phyloP scores from a whole-genome alignment of 2,888 invertebrate genomes.

The Xestia sexstrigata region DNA sequence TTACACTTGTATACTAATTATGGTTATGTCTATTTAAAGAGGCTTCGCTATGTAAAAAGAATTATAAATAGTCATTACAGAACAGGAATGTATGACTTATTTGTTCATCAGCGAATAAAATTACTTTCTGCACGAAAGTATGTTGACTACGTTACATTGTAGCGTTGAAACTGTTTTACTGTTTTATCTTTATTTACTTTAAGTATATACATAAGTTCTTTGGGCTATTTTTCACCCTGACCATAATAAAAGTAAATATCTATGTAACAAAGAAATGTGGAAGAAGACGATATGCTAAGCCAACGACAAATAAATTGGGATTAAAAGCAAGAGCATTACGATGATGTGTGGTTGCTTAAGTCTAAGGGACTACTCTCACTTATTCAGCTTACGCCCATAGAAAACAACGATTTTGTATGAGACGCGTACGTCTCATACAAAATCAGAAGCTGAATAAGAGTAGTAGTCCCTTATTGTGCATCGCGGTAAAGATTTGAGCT shows the following conservation, averaged over 20 bases:
- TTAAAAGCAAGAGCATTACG: no score
- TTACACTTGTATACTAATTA: conserved; percentile 67
- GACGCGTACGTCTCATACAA: no score
- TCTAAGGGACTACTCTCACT: no score
- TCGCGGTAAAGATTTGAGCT: neutral
- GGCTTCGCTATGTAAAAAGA: conserved; percentile 46
- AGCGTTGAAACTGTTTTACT: neutral
- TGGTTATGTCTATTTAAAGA: conserved; percentile 62
- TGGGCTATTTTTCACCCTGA: neutral
- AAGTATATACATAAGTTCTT: neutral
- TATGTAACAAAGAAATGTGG: no score
- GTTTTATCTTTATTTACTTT: neutral
- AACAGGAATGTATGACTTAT: conserved; percentile 58
- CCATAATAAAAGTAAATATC: no score
- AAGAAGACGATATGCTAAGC: no score
- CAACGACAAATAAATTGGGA: no score
- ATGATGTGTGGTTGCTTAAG: neutral
- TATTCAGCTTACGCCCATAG: no score
- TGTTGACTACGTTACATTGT: conserved; percentile 24
- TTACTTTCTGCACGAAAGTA: conserved; percentile 31
- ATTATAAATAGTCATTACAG: conserved; percentile 51
- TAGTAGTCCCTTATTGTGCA: no score
- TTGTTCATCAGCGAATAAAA: conserved; percentile 46
- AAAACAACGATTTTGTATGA: no score
- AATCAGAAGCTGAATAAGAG: no score